These are phyloP conservation scores for Caenorhabditis briggsae DNA, from an alignment of 1,140 invertebrate genomes.

Conservation along the genomic window DNA sequence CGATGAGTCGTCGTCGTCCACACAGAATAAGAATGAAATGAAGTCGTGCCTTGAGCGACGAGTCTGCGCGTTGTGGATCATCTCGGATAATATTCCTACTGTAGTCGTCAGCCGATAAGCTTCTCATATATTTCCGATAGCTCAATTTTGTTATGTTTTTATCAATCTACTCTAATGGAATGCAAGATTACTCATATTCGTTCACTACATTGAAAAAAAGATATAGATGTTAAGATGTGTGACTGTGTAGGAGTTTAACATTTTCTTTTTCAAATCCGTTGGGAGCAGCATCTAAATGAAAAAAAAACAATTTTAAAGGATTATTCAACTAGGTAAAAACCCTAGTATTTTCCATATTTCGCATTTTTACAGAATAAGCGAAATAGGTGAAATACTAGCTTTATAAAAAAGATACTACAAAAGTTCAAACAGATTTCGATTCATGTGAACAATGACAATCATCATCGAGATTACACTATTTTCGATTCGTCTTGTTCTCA, in stretches of 20 bases:
- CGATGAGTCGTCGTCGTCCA: background rate
- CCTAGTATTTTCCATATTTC: no score
- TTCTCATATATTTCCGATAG: background rate
- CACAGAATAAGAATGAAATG: constrained; percentile 15
- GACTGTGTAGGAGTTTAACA: background rate
- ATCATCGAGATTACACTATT: constrained; percentile 4
- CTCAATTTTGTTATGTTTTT: constrained; percentile 28
- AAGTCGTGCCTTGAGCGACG: no score
- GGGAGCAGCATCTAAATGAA: no score
- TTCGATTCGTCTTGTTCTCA: background rate
- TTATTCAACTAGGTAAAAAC: no score
- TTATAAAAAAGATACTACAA: background rate
- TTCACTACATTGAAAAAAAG: background rate
- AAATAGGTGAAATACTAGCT: background rate
- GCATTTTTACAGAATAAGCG: no score
- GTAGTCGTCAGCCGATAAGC: constrained; percentile 43
- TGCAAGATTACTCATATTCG: constrained; percentile 14
- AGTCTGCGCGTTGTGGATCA: background rate
- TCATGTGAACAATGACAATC: background rate
- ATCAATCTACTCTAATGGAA: constrained; percentile 45
- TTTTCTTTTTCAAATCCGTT: background rate
- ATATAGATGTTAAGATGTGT: background rate
- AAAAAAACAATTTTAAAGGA: no score
- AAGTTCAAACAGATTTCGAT: background rate
- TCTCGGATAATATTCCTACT: constrained; percentile 30